A percentile compares a stretch with the other conserved stretches of the same genome.
phyloP scores from a whole-genome alignment of 1,140 invertebrate species.

The Neodiprion lecontei region DNA sequence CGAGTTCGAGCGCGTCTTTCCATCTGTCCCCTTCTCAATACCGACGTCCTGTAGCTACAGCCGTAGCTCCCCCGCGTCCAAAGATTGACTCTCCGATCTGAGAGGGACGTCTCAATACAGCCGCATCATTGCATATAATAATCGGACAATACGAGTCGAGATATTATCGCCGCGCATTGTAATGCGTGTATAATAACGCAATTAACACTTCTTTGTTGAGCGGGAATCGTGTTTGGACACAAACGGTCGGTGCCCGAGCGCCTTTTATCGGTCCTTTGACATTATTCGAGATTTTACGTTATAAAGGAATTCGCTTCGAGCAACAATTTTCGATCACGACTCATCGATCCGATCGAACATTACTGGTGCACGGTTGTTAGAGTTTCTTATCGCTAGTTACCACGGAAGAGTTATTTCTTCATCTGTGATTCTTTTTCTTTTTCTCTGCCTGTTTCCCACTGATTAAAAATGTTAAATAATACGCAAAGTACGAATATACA shows the following conservation, averaged over 20 bases:
- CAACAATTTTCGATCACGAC: no score
- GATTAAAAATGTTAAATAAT: no score
- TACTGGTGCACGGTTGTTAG: no score
- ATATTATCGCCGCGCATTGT: conserved; percentile 43
- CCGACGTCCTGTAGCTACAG: conserved; percentile 1
- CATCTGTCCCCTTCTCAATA: background rate
- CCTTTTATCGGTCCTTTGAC: no score
- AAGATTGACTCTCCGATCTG: conserved; percentile 24
- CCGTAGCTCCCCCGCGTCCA: conserved; percentile 11
- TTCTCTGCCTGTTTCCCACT: no score
- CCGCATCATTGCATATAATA: conserved; percentile 53
- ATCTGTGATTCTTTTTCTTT: no score
- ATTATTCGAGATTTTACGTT: no score
- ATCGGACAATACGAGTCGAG: conserved; percentile 43
- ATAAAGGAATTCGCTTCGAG: no score
- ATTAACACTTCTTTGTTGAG: conserved; percentile 50
- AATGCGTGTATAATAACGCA: conserved; percentile 43
- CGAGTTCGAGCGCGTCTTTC: background rate
- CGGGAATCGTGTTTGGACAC: conserved; percentile 44
- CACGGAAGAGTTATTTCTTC: no score
- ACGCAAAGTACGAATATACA: no score
- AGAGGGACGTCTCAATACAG: conserved; percentile 43
- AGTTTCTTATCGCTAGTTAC: no score
- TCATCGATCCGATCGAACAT: no score
- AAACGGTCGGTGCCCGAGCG: conserved; percentile 17